Evolutionary conservation across 2,797 vertebrate genomes (phyloP).

Genomic region (Myiotriccus ornatus): DNA sequence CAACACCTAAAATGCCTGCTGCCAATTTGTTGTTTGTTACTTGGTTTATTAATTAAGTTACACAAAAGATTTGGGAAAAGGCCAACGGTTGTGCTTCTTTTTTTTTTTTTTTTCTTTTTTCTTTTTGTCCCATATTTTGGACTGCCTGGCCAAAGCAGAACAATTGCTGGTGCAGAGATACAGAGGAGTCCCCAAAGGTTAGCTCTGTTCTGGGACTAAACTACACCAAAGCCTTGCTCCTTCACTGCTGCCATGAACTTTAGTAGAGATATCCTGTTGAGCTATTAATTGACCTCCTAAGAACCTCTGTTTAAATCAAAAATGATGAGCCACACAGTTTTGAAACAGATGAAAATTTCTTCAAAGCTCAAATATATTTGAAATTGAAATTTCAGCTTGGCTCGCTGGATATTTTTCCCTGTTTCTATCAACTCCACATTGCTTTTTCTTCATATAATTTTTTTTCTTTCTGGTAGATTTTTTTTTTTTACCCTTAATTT

Average conservation of each 20-base stretch:
- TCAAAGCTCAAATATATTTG: neutral
- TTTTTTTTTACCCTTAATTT: neutral
- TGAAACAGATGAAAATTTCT: neutral
- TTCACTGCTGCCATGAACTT: neutral
- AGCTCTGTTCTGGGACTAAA: neutral
- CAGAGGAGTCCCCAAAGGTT: slow-evolving; percentile 33
- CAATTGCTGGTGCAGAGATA: slow-evolving; percentile 56
- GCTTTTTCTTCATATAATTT: neutral
- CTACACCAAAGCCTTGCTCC: neutral
- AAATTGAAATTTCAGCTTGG: neutral
- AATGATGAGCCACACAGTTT: neutral
- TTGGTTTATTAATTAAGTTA: slow-evolving; percentile 62
- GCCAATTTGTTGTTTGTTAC: slow-evolving; percentile 59
- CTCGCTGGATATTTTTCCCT: neutral
- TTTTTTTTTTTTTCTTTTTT: slow-evolving; percentile 7
- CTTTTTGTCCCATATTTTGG: slow-evolving; percentile 22
- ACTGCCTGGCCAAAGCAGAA: slow-evolving; percentile 30
- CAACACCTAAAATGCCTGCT: slow-evolving; percentile 61
- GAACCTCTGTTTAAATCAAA: neutral
- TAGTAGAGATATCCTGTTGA: neutral
- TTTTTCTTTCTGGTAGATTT: neutral
- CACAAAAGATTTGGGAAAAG: slow-evolving; percentile 62
- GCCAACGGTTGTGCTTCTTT: neutral
- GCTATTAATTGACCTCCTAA: slow-evolving; percentile 7
- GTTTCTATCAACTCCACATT: neutral